These are phyloP conservation scores for Archips xylosteana DNA, from an alignment of 2,888 invertebrate genomes.

Conservation along the genomic window DNA sequence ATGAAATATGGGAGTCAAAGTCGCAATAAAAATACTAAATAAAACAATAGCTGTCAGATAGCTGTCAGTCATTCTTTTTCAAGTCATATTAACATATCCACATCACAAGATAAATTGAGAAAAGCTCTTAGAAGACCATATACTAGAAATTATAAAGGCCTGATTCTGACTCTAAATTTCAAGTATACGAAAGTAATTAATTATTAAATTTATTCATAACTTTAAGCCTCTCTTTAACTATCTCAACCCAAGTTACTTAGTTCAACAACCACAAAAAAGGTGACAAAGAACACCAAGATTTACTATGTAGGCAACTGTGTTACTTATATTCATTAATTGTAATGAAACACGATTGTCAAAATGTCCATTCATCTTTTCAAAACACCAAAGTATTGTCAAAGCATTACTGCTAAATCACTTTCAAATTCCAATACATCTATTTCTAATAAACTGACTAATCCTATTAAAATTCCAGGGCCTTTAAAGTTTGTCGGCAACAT, in stretches of 20 bases:
- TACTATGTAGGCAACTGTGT: no score
- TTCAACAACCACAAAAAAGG: not conserved
- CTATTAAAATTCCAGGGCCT: slow-evolving; percentile 38
- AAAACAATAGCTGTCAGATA: no score
- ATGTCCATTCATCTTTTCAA: not conserved
- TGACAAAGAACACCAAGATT: not conserved
- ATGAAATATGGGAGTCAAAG: no score
- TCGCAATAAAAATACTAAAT: no score
- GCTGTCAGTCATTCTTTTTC: no score
- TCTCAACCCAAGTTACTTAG: slow-evolving; percentile 2
- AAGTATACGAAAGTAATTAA: slow-evolving; percentile 14
- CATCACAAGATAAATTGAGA: no score
- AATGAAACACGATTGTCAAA: not conserved
- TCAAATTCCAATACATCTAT: slow-evolving; percentile 26
- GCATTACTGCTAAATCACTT: slow-evolving; percentile 14
- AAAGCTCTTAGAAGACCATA: no score
- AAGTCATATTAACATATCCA: no score
- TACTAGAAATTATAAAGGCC: no score
- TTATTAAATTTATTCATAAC: slow-evolving; percentile 1
- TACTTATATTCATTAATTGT: not conserved
- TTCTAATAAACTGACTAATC: slow-evolving; percentile 37
- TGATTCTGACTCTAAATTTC: not conserved
- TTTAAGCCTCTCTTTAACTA: slow-evolving; percentile 1
- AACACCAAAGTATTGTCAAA: slow-evolving; percentile 12
- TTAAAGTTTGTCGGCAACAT: slow-evolving; percentile 35